phyloP scores from a whole-genome alignment of 2,797 vertebrate genomes.

The Simalia tracyae region DNA sequence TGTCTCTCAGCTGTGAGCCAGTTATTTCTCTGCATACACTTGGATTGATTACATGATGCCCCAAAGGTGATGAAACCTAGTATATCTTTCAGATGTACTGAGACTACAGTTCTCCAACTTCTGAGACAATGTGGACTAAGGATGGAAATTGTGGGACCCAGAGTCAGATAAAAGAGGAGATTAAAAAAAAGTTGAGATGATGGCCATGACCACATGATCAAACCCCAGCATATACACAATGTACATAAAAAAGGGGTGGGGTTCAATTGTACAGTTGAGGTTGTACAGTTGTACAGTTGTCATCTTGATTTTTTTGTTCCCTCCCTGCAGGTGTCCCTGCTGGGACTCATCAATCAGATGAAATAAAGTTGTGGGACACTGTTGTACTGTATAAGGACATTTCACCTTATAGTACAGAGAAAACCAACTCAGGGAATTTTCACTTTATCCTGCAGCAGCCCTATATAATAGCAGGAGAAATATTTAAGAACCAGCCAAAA shows the following conservation, averaged over 20 bases:
- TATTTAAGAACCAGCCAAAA: not conserved
- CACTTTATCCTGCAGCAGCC: not conserved
- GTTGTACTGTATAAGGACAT: not conserved
- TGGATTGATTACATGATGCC: not conserved
- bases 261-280: not conserved
- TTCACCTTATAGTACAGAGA: not conserved
- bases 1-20: not conserved
- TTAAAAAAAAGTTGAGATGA: not conserved
- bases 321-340: not conserved
- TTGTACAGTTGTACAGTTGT: too few species aligned
- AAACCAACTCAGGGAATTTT: not conserved
- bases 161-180: not conserved
- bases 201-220: not conserved
- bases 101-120: not conserved
- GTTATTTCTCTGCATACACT: not conserved
- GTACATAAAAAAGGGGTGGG: not conserved
- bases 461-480: not conserved
- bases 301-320: not conserved
- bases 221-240: not conserved
- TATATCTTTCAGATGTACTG: not conserved
- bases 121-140: not conserved
- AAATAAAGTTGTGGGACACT: not conserved
- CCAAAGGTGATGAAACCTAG: not conserved
- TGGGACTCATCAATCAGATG: not conserved
- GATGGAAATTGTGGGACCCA: not conserved